These are phyloP conservation scores for Scrobipalpa atriplicella DNA, from an alignment of 2,888 invertebrate genomes.

Conservation along the genomic window DNA sequence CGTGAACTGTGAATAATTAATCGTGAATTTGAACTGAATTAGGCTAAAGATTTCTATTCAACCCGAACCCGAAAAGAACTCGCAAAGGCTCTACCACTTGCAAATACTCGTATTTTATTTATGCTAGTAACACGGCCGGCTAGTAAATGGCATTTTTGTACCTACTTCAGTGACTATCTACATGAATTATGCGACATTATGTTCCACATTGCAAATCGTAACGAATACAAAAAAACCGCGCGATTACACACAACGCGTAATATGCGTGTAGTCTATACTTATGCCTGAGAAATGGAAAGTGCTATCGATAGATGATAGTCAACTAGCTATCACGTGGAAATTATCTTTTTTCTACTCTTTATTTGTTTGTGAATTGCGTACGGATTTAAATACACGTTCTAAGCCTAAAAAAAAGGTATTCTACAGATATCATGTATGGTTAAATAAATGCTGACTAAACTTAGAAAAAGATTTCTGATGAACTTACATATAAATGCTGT, in stretches of 20 bases:
- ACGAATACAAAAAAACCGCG: neutral
- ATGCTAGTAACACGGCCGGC: too few species aligned
- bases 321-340: conserved; percentile 13
- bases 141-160: neutral
- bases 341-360: neutral
- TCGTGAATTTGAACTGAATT: too few species aligned
- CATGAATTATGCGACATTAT: conserved; percentile 10
- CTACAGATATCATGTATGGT: too few species aligned
- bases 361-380: neutral
- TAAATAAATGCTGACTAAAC: neutral
- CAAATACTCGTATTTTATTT: neutral
- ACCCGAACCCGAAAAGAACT: too few species aligned
- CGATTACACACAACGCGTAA: conserved; percentile 14
- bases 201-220: conserved; percentile 12
- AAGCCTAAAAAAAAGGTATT: neutral
- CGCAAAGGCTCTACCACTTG: neutral
- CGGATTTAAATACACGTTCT: neutral
- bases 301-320: conserved; percentile 13
- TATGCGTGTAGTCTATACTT: conserved; percentile 15
- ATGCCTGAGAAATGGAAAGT: conserved; percentile 17
- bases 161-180: neutral
- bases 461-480: neutral
- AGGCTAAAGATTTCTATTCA: too few species aligned
- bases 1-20: too few species aligned
- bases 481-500: conserved; percentile 16